These are phyloP conservation scores for Holothuria leucospilota DNA, from an alignment of 53 echinoderm and acorn worm species.

Conservation along the genomic window DNA sequence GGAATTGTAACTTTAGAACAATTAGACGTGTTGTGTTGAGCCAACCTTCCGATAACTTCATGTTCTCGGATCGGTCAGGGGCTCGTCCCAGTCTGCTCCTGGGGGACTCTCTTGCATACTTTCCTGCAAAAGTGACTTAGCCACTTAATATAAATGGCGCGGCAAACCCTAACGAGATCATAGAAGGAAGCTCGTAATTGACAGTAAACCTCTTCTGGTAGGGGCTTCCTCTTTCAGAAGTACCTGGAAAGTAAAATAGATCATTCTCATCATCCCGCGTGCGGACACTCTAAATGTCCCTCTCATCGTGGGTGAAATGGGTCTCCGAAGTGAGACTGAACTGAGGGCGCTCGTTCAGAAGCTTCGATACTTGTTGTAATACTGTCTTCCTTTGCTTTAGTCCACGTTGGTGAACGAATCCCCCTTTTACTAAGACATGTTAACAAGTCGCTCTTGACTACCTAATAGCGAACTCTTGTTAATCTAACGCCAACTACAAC, in stretches of 20 bases:
- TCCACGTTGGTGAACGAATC: too few species aligned
- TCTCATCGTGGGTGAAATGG: too few species aligned
- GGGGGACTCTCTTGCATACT: slow-evolving; percentile 56
- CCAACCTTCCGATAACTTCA: slow-evolving; percentile 46
- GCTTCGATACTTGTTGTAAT: too few species aligned
- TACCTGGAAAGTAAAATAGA: slow-evolving; percentile 28
- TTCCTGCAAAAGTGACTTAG: slow-evolving; percentile 52
- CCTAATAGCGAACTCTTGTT: too few species aligned
- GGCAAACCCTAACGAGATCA: slow-evolving; percentile 37
- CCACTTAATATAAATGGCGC: slow-evolving; percentile 57
- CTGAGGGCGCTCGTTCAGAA: too few species aligned
- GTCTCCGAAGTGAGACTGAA: slow-evolving; percentile 50
- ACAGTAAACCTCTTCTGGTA: too few species aligned
- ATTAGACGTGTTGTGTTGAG: slow-evolving; percentile 30
- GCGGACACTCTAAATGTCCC: too few species aligned
- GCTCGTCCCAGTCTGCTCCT: slow-evolving; percentile 66
- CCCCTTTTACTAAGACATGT: too few species aligned
- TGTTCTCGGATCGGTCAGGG: slow-evolving; percentile 23
- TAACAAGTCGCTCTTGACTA: too few species aligned
- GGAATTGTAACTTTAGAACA: slow-evolving; percentile 34
- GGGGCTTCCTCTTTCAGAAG: slow-evolving; percentile 33
- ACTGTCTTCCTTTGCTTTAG: too few species aligned
- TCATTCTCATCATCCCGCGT: slow-evolving; percentile 48
- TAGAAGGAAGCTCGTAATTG: neutral
- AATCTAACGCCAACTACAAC: too few species aligned